Base-by-base conservation (phyloP, 2,113 vertebrate genomes). In the Taurulus bubalis region DNA sequence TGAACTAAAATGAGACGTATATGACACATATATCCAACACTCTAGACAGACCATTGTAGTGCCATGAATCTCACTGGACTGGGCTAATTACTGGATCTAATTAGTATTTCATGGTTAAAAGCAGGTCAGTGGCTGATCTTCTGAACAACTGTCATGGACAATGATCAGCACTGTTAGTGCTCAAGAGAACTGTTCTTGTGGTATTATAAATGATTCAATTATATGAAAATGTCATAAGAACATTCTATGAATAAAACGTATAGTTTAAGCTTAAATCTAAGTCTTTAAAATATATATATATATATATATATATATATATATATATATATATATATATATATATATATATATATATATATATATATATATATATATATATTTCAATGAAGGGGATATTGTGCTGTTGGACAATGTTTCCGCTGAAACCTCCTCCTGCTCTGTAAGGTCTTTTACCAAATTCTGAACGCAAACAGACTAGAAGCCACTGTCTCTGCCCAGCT, bases 51-150 rank as follows among this genome's bases (percentile, higher is more conserved):
- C 62, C 45, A 42, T 80, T 80, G 74, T 56, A 65, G 45, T 71
- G 77, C 28, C 49, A 80, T 30, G 70, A 88, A 76, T 92, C 88
- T 92, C 90, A 72, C 83, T 85, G 86, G 88, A 85, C 72, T 22
- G 38, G 66, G 6, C 49, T 88, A 89, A 90, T 90, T 90, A 91
- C 76, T 85, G 67, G 42, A 65, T 84, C 42, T 87, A 93, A 91
- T 92, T 90, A 91, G 75, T 67, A 26, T 80, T 84, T 84, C 51
- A 67, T 71, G 47, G 36, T 75, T 82, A 47, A 78, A 92, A 85
- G 82, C 77, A 83, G 90, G 80, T 83, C 87, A 85, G 38, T 68
- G 67, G 45, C 72, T 86, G 74, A 85, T 88, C 67, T 76, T 71
- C n/a, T 76, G 75, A 85, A 80, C 64, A 82, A 60, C 42, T 84